Evolutionary conservation across 2,888 invertebrate genomes (phyloP), one percentile per base, ranked within the genome.

Genomic region (Drosophila formosana): DNA sequence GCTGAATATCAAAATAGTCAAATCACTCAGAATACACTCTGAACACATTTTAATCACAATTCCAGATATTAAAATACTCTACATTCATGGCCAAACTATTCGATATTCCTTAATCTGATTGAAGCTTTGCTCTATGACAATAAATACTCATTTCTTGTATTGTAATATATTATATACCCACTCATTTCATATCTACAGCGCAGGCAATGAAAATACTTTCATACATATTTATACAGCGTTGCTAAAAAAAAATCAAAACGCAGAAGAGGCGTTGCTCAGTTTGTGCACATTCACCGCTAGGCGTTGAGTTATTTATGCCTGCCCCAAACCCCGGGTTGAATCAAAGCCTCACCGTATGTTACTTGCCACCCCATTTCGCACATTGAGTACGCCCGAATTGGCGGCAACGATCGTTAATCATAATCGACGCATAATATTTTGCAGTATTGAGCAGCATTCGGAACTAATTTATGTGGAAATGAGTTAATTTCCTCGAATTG

Each of bases 381-480:
- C 13, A 23, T 9, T 41, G 39, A 41, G 4, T 28, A 3, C n/a
- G 53, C 61, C 56, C 30, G 7, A 71, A 65, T 47, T 46, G 72
- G 11, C 43, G 58, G 66, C 79, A 75, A 72, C 70, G 82, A 88
- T 90, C 90, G 90, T 90, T 90, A 90, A 90, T 90, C 90, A 90
- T 90, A 88, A 89, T 90, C 90, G 90, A 80, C 80, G 87, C 83
- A 88, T 88, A 82, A 80, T 79, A 86, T 88, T 78, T 76, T 70
- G 75, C 66, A 69, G 60, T 67, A 69, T 57, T 34, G 55, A 57
- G 25, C 67, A 74, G 75, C 76, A 77, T 75, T 75, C 84, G 84
- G 77, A 87, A 86, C 87, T 84, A 90, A 90, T 89, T 90, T 90
- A 78, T 80, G 81, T 82, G 90, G 90, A 90, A 90, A 90, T 90